phyloP scores from a whole-genome alignment of 2,797 vertebrate species.

The Mus minutoides region DNA sequence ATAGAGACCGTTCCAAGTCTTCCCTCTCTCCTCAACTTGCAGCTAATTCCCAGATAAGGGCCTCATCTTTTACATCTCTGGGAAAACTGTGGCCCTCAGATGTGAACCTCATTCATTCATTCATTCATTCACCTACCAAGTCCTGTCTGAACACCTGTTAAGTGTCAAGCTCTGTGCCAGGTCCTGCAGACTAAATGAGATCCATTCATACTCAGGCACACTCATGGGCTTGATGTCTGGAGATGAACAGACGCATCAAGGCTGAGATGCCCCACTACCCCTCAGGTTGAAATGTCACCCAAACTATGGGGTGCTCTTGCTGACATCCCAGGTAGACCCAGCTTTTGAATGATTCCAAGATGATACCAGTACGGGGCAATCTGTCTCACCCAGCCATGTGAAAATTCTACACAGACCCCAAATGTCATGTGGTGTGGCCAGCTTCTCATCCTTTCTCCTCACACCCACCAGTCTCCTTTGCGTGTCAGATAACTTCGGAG shows the following conservation, averaged over 20 bases:
- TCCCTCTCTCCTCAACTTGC: neutral
- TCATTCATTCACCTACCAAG: neutral
- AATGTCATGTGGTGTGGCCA: no score
- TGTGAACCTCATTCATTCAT: neutral
- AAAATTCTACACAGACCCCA: neutral
- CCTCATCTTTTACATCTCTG: neutral
- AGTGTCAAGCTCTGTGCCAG: neutral
- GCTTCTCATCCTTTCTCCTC: neutral
- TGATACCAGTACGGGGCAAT: neutral
- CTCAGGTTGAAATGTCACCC: neutral
- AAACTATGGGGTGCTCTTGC: no score
- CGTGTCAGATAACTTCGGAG: neutral
- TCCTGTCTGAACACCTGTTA: neutral
- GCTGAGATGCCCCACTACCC: neutral
- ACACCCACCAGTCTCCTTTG: neutral
- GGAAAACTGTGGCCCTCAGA: neutral
- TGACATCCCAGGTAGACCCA: neutral
- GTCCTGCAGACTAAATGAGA: neutral
- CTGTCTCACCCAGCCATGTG: neutral
- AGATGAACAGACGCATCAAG: neutral
- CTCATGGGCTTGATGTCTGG: neutral
- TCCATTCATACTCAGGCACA: neutral
- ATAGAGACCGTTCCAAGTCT: neutral
- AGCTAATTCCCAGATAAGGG: neutral
- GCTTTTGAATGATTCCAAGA: neutral